Evolutionary conservation across 2,888 invertebrate genomes (phyloP).

Genomic region (Taphrorychus bicolor): DNA sequence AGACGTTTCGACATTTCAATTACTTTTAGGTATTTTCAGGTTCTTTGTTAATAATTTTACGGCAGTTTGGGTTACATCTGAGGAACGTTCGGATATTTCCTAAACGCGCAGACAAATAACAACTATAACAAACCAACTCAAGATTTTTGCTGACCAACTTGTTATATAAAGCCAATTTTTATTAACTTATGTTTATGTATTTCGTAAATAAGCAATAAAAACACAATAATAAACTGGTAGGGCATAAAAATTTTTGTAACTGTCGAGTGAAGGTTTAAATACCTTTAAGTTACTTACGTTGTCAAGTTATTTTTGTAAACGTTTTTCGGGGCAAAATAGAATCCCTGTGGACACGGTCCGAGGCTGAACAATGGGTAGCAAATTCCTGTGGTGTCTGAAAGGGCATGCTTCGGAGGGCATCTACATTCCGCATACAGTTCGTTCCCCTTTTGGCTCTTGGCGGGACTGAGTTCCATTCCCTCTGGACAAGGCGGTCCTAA

Average conservation of each 20-base stretch:
- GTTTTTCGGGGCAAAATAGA: slow-evolving; percentile 75
- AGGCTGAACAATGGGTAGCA: slow-evolving; percentile 78
- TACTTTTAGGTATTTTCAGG: too few species aligned
- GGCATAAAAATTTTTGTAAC: too few species aligned
- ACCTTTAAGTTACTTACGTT: slow-evolving; percentile 16
- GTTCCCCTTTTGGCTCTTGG: slow-evolving; percentile 53
- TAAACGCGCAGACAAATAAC: too few species aligned
- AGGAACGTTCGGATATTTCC: too few species aligned
- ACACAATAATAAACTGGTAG: too few species aligned
- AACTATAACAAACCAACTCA: too few species aligned
- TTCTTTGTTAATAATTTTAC: too few species aligned
- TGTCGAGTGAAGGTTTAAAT: neutral
- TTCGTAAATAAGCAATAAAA: neutral
- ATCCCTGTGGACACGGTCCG: slow-evolving; percentile 76
- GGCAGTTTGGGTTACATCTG: too few species aligned
- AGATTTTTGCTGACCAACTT: too few species aligned
- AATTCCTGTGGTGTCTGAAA: slow-evolving; percentile 70
- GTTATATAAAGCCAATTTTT: too few species aligned
- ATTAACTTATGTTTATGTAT: too few species aligned
- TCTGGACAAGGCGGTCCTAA: slow-evolving; percentile 82
- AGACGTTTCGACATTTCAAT: too few species aligned
- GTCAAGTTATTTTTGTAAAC: slow-evolving; percentile 46
- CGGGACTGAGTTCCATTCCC: slow-evolving; percentile 82
- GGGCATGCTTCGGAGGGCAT: slow-evolving; percentile 82
- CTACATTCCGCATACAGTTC: slow-evolving; percentile 77